These are phyloP conservation scores for Eristalis arbustorum DNA, from an alignment of 2,888 invertebrate species.

Conservation along the genomic window DNA sequence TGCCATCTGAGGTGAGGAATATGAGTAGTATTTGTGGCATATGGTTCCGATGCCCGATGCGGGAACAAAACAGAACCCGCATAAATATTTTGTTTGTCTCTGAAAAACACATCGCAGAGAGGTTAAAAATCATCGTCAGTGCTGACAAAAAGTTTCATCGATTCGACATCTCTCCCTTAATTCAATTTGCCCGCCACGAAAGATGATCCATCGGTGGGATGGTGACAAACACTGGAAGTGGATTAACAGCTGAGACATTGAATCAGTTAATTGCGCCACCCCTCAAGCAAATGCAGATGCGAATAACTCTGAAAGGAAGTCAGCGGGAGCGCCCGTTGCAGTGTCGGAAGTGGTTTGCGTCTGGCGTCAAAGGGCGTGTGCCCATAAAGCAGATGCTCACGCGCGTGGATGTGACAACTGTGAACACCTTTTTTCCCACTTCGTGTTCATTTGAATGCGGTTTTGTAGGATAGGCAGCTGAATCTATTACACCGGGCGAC, in stretches of 20 bases:
- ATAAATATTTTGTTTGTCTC: constrained; percentile 34
- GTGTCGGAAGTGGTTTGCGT: constrained; percentile 21
- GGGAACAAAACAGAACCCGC: constrained; percentile 46
- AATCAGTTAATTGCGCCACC: constrained; percentile 46
- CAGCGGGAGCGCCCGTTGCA: background rate
- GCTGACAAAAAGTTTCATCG: constrained; percentile 27
- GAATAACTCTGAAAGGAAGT: constrained; percentile 10
- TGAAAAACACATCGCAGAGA: background rate
- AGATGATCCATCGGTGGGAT: constrained; percentile 43
- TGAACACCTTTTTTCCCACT: background rate
- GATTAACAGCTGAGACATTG: constrained; percentile 60
- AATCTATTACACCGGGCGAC: background rate
- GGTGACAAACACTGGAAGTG: constrained; percentile 41
- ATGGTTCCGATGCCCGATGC: constrained; percentile 53
- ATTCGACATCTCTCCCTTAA: constrained; percentile 22
- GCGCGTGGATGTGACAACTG: constrained; percentile 9
- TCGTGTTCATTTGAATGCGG: background rate
- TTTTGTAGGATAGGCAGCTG: background rate
- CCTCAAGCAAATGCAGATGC: constrained; percentile 47
- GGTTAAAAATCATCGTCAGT: constrained; percentile 20
- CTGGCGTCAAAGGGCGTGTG: constrained; percentile 35
- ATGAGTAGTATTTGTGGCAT: constrained; percentile 52
- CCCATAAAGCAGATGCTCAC: constrained; percentile 43
- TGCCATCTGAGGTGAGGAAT: constrained; percentile 21
- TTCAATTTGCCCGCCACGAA: constrained; percentile 53